Percentiles rank a stretch among this genome's conserved stretches.
These are phyloP conservation scores for Danionella cerebrum DNA, from an alignment of 2,113 vertebrate genomes.

Conservation along the genomic window DNA sequence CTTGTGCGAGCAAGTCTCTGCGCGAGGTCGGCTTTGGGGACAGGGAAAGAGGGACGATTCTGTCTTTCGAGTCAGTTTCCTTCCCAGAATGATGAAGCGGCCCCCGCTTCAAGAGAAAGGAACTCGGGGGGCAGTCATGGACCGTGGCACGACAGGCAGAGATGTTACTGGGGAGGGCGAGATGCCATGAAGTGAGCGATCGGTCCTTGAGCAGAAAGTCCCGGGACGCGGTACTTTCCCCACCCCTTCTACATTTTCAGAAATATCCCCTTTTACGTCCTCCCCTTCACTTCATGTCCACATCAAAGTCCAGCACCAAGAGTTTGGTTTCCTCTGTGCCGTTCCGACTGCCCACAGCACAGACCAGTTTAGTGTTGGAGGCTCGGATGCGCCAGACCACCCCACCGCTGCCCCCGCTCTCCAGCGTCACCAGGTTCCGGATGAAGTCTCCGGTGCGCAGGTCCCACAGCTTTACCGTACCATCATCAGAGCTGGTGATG, in stretches of 20 bases:
- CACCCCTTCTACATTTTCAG: background rate
- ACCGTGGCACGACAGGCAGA: conserved; percentile 17
- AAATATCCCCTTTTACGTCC: conserved; percentile 6
- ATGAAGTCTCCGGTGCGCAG: conserved; percentile 99
- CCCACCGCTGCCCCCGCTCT: conserved; percentile 94
- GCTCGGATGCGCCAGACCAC: conserved; percentile 98
- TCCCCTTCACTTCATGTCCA: conserved; percentile 93
- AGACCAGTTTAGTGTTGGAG: conserved; percentile 98
- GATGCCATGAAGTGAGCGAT: conserved; percentile 18
- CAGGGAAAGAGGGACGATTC: conserved; percentile 60
- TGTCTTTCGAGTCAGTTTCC: conserved; percentile 50
- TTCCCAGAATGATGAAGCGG: conserved; percentile 59
- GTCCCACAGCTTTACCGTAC: conserved; percentile 98
- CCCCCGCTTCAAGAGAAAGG: conserved; percentile 64
- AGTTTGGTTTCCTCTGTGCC: conserved; percentile 99
- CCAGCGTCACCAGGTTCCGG: conserved; percentile 98
- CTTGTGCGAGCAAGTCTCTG: conserved; percentile 80
- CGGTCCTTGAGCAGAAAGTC: conserved; percentile 36
- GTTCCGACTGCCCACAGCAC: conserved; percentile 94
- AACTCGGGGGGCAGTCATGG: conserved; percentile 66
- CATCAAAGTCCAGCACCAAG: conserved; percentile 98
- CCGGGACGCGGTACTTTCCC: background rate
- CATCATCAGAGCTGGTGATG: conserved; percentile 98
- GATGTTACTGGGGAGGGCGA: conserved; percentile 2
- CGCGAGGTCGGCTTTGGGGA: conserved; percentile 69